Evolutionary conservation across 2,797 vertebrate species (phyloP), one percentile per base, ranked within the genome.

Genomic region (Enteromius argenteus): DNA sequence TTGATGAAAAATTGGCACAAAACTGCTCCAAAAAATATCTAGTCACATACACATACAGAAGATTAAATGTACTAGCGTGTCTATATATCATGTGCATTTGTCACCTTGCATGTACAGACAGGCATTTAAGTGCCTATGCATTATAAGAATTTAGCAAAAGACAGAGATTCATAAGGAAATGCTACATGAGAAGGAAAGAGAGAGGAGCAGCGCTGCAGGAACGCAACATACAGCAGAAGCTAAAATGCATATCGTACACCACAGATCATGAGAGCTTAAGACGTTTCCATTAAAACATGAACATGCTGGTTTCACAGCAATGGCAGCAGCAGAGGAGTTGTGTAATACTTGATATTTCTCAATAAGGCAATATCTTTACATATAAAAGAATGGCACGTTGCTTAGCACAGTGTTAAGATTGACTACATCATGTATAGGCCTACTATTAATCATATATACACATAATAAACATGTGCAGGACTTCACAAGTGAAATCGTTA

Each of bases 201-300:
- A 92, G 87, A 86, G 78, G 49, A 88, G 84, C 83, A 82, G 83
- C 83, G 73, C 32, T 68, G 27, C 76, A 49, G 56, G 46, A 87
- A 62, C 60, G 5, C 60, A 44, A 77, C 87, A 91, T 87, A 84
- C 85, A 87, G 87, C 87, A 90, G 86, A 92, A 88, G 77, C 76
- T 66, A 23, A 85, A 75, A 86, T 79, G 83, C 56, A 79, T 35
- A 11, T 88, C 83, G 90, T 89, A 91, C 86, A 91, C 83, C 89
- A 91, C 87, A 84, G 88, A 86, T 84, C 87, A 90, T 85, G 81
- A 93, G 90, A 93, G 92, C 93, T 94, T 95, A 95, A 95, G 94
- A 95, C 93, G 89, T 93, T 91, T 93, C 82, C 91, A 90, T 89
- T 88, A 90, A 81, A 92, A 89, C 89, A 90, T 81, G 11, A 75